These are phyloP conservation scores for Arnoldichthys spilopterus DNA, from an alignment of 2,797 vertebrate species.

Conservation along the genomic window DNA sequence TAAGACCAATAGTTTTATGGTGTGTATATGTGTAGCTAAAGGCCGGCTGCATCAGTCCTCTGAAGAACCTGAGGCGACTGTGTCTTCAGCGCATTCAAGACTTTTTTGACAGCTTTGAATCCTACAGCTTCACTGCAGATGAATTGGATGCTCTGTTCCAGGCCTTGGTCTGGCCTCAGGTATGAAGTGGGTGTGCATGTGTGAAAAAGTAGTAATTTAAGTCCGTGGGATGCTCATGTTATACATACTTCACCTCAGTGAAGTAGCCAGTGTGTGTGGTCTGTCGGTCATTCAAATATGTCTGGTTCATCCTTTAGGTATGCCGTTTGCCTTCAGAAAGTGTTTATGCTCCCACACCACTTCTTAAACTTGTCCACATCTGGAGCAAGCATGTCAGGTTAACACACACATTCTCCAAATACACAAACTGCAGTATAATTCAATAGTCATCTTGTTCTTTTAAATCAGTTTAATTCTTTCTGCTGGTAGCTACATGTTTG, in stretches of 20 bases:
- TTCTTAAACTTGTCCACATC: slow-evolving; percentile 89
- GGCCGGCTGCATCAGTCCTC: slow-evolving; percentile 84
- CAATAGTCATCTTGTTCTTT: too few species aligned
- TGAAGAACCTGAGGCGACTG: slow-evolving; percentile 93
- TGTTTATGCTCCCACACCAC: slow-evolving; percentile 89
- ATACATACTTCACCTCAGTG: not conserved
- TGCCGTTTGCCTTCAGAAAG: slow-evolving; percentile 90
- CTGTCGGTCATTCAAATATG: not conserved
- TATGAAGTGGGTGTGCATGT: slow-evolving; percentile 59
- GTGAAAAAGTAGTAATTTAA: not conserved
- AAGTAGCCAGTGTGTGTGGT: not conserved
- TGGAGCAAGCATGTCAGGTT: slow-evolving; percentile 94
- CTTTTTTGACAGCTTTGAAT: slow-evolving; percentile 90
- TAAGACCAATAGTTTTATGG: too few species aligned
- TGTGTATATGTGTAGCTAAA: slow-evolving; percentile 79
- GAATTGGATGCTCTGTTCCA: slow-evolving; percentile 91
- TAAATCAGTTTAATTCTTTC: not conserved
- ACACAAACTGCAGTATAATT: too few species aligned
- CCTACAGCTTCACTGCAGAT: slow-evolving; percentile 83
- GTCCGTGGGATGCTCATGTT: not conserved
- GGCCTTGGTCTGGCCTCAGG: slow-evolving; percentile 93
- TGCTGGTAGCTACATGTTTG: too few species aligned
- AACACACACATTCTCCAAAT: not conserved
- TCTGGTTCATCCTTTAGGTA: slow-evolving; percentile 75
- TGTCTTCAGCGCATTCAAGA: slow-evolving; percentile 87